These are phyloP conservation scores for Stichodactyla helianthus DNA, from an alignment of 64 coral and sea anemone species.

Conservation along the genomic window DNA sequence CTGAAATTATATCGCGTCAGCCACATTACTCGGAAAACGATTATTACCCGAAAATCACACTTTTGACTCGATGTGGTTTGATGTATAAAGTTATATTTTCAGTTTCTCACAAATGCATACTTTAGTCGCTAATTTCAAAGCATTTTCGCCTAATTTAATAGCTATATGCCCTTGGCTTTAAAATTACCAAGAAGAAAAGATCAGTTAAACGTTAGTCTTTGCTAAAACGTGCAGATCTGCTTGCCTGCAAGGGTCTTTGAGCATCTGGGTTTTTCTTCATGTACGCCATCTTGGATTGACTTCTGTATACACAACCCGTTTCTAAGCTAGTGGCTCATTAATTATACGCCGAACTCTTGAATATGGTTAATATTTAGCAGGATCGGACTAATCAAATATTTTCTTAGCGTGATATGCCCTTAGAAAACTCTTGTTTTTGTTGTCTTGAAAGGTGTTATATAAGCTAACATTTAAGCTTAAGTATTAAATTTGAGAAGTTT, in stretches of 20 bases:
- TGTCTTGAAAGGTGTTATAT: background rate
- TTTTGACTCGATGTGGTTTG: background rate
- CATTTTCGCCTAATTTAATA: background rate
- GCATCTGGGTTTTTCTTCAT: slow-evolving; percentile 90
- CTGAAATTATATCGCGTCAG: background rate
- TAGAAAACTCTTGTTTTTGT: background rate
- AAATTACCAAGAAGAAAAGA: background rate
- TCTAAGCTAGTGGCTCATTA: slow-evolving; percentile 36
- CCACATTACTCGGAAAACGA: background rate
- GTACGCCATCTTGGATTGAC: slow-evolving; percentile 85
- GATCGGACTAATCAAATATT: slow-evolving; percentile 18
- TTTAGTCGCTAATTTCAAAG: background rate
- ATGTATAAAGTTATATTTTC: background rate
- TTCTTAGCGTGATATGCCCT: background rate
- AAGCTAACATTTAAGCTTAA: background rate
- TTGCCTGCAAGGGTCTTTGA: slow-evolving; percentile 78
- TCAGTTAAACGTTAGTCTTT: background rate
- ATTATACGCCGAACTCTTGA: slow-evolving; percentile 2
- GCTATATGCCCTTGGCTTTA: background rate
- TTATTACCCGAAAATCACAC: background rate
- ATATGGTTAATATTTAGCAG: slow-evolving; percentile 37
- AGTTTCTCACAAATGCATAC: background rate
- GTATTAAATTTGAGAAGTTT: background rate
- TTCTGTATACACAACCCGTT: slow-evolving; percentile 49
- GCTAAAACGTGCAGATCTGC: background rate